Evolutionary conservation across 1,140 invertebrate genomes (phyloP), one percentile per base, ranked within the genome.

Genomic region (Drosophila nannoptera): DNA sequence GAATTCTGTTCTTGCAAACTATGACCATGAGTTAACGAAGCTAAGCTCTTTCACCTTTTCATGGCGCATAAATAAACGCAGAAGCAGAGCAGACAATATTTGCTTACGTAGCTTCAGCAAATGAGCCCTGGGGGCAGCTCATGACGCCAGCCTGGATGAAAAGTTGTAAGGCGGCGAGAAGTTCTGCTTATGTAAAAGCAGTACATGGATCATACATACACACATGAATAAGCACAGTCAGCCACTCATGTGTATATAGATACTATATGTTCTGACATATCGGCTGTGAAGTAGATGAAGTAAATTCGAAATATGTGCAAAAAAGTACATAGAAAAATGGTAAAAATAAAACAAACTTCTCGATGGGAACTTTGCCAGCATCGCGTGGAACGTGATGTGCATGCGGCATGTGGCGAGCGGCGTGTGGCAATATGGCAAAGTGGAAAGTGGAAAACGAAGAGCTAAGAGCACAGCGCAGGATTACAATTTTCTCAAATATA

Each of bases 281-380:
- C 62, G 73, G 66, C 56, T 59, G 68, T 45, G 56, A 55, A 66
- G 42, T 55, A 63, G 67, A 69, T 61, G n/a, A n/a, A n/a, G n/a
- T n/a, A 58, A 64, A 65, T 56, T 64, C 29, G 36, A 75, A 80
- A 84, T 78, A 80, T 83, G 80, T 80, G 80, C 81, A 80, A 77
- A 71, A 77, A 76, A 67, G 69, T 78, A 76, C 80, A 83, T 61
- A 78, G 55, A 77, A 83, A 77, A 84, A 65, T 83, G 75, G 46
- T 69, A 52, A 65, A 53, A 58, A 68, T 73, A 74, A 22, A 22
- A 22, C 22, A 22, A 22, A 22, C 22, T 22, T 22, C 70, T 75
- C 73, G 80, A 66, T 69, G 72, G 60, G 68, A 75, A 76, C 69
- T 72, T 80, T 60, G 73, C 64, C 77, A 73, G 65, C 56, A 61